Evolutionary conservation across 2,888 invertebrate genomes (phyloP).

Genomic region (Eristalinus aeneus): DNA sequence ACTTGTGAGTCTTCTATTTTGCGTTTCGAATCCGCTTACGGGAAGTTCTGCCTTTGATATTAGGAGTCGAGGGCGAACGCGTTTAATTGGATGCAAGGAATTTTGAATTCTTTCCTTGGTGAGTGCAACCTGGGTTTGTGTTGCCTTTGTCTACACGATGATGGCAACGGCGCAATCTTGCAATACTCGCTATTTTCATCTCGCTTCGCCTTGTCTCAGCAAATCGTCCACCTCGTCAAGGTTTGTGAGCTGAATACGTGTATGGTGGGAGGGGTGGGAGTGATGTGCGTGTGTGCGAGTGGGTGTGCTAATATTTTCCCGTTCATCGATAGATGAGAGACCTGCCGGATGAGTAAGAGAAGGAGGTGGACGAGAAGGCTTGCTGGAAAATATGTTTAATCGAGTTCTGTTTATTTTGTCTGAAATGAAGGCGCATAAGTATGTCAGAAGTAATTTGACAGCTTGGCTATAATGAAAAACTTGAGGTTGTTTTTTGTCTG

Average conservation of each 20-base stretch:
- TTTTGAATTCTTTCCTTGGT: not conserved
- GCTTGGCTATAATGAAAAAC: not conserved
- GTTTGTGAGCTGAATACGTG: not conserved
- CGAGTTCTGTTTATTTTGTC: slow-evolving; percentile 17
- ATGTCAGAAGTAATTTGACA: slow-evolving; percentile 9
- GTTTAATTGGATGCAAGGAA: not conserved
- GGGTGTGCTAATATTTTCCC: slow-evolving; percentile 6
- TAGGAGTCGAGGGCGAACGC: not conserved
- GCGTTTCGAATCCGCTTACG: slow-evolving; percentile 8
- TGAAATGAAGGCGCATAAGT: not conserved
- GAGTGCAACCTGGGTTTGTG: not conserved
- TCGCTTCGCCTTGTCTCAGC: not conserved
- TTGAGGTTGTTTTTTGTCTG: slow-evolving; percentile 4
- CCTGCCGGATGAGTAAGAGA: not conserved
- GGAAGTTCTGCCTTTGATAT: not conserved
- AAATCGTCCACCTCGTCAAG: slow-evolving; percentile 27
- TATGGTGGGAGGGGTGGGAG: not conserved
- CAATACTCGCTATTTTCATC: too few species aligned
- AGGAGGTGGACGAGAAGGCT: not conserved
- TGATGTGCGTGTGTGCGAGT: not conserved
- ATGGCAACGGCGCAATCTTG: too few species aligned
- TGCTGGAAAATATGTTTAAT: slow-evolving; percentile 12
- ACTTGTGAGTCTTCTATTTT: not conserved
- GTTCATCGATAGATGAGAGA: slow-evolving; percentile 13
- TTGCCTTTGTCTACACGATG: not conserved